Conservation (phyloP, 2,113 vertebrate species). For the Oenanthe oenanthe region DNA sequence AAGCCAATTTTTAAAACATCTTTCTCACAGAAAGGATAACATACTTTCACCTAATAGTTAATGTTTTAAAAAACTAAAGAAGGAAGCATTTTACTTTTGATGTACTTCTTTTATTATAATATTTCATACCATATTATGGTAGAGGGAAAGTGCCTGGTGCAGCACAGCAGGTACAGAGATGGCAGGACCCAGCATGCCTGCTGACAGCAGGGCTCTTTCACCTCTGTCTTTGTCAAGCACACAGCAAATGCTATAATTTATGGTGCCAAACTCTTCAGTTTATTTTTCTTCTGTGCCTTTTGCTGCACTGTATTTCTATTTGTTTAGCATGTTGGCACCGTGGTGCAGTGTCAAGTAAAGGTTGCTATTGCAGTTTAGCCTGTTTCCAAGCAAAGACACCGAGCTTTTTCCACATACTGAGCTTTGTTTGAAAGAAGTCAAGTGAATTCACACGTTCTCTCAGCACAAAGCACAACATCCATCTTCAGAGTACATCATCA, state of each 20-base stretch:
- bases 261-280: background rate
- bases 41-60: background rate
- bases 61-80: background rate
- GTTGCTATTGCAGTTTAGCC: background rate
- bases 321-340: background rate
- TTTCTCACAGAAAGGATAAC: background rate
- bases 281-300: background rate
- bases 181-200: background rate
- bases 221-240: background rate
- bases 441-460: background rate
- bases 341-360: background rate
- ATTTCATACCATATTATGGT: background rate
- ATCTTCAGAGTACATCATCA: background rate
- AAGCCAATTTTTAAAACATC: background rate
- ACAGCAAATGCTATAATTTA: background rate
- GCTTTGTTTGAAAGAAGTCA: constrained; percentile 32
- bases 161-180: accelerated
- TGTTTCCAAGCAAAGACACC: background rate
- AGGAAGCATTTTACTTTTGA: background rate
- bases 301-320: background rate
- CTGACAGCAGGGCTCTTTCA: background rate
- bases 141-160: background rate
- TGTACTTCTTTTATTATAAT: background rate
- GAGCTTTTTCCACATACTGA: background rate
- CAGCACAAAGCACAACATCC: background rate